phyloP scores from a whole-genome alignment of 2,113 vertebrate genomes.

The Heptranchias perlo region DNA sequence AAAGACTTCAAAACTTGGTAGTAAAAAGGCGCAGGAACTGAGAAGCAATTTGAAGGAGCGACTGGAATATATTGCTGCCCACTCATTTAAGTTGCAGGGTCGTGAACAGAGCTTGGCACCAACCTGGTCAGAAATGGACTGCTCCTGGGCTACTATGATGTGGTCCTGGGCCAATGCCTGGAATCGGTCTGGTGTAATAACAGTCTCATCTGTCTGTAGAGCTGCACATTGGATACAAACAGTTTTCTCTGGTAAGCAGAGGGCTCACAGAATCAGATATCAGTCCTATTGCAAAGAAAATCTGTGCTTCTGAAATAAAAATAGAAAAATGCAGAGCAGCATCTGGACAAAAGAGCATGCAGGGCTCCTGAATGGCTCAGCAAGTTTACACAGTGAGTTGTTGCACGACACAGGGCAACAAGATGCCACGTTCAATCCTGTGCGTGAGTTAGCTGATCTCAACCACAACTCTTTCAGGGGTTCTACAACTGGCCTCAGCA shows the following conservation, averaged over 20 bases:
- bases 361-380: background rate
- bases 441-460: background rate
- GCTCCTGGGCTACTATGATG: conserved; percentile 87
- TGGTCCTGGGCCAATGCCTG: conserved; percentile 81
- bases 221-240: conserved; percentile 50
- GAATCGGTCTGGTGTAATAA: conserved; percentile 70
- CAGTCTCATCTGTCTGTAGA: conserved; percentile 69
- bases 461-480: background rate
- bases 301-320: background rate
- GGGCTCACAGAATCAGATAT: background rate
- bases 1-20: background rate
- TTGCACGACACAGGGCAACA: background rate
- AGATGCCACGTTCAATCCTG: background rate
- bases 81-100: background rate
- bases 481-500: background rate
- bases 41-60: background rate
- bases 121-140: conserved; percentile 75
- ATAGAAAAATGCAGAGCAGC: background rate
- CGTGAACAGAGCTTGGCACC: background rate
- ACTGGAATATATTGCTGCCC: background rate
- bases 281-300: background rate
- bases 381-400: background rate
- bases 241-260: background rate
- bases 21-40: background rate
- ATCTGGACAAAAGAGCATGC: background rate